A percentile compares a stretch with the other conserved stretches of the same genome.
Evolutionary conservation across 2,888 invertebrate genomes (phyloP).

Genomic region (Cerastoderma edule): DNA sequence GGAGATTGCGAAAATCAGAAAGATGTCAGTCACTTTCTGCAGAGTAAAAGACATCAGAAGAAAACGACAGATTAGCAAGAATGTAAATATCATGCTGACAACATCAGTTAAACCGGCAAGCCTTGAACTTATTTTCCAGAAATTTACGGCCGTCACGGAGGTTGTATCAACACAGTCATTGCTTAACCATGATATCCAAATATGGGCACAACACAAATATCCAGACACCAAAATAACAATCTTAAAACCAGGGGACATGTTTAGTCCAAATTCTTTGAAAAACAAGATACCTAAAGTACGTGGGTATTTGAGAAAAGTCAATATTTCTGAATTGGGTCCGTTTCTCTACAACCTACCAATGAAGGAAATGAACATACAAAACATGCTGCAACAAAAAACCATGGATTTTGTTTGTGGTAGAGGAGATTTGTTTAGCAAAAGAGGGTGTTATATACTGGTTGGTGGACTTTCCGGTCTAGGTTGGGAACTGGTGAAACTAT

Average conservation of each 20-base stretch:
- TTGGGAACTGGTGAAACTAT: slow-evolving; percentile 57
- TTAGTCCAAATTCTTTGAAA: background rate
- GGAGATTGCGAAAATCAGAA: no score
- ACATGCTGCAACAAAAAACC: background rate
- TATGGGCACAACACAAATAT: background rate
- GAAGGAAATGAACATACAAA: background rate
- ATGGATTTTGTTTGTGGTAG: background rate
- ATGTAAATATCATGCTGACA: no score
- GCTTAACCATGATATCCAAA: background rate
- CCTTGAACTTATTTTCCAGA: no score
- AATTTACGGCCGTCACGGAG: no score
- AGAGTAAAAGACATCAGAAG: no score
- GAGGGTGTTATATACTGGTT: slow-evolving; percentile 61
- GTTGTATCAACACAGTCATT: background rate
- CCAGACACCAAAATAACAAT: background rate
- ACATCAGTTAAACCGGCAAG: no score
- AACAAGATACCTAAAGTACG: background rate
- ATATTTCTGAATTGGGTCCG: no score
- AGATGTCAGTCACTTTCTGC: no score
- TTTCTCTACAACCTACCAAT: background rate
- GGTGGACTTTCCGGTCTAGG: slow-evolving; percentile 72
- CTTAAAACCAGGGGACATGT: background rate
- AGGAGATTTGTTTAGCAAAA: slow-evolving; percentile 38
- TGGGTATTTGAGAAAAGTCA: background rate
- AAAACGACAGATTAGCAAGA: no score